These are phyloP conservation scores for Channa striata DNA, from an alignment of 2,797 vertebrate genomes.

Conservation along the genomic window DNA sequence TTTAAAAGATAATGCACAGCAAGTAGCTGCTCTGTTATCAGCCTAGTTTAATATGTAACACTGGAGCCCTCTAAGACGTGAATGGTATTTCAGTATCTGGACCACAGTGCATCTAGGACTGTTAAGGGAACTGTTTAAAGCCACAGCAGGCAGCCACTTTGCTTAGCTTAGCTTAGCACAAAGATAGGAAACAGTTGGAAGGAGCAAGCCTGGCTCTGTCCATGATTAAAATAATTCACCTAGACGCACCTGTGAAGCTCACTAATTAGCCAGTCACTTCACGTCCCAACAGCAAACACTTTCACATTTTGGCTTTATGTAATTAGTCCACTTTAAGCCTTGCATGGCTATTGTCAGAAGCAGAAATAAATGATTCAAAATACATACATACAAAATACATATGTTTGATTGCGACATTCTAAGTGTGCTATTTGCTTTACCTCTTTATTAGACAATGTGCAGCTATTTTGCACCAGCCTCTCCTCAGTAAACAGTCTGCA, in stretches of 20 bases:
- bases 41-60: slow-evolving; percentile 41
- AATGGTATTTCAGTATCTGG: not conserved
- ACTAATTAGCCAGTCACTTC: not conserved
- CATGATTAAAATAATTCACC: not conserved
- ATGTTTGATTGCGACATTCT: not conserved
- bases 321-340: not conserved
- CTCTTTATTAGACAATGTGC: not conserved
- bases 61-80: slow-evolving; percentile 14
- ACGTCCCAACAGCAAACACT: too few species aligned
- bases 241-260: not conserved
- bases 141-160: not conserved
- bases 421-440: not conserved
- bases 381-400: not conserved
- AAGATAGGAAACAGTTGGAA: not conserved
- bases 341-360: not conserved
- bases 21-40: slow-evolving; percentile 46
- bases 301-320: too few species aligned
- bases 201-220: not conserved
- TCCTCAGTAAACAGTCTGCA: slow-evolving; percentile 39
- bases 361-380: not conserved
- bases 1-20: slow-evolving; percentile 17
- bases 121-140: not conserved
- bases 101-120: not conserved
- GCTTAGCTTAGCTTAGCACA: slow-evolving; percentile 2
- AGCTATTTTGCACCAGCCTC: not conserved